Base-by-base conservation (phyloP, 2,113 vertebrate species). In the Mystacornis crossleyi region DNA sequence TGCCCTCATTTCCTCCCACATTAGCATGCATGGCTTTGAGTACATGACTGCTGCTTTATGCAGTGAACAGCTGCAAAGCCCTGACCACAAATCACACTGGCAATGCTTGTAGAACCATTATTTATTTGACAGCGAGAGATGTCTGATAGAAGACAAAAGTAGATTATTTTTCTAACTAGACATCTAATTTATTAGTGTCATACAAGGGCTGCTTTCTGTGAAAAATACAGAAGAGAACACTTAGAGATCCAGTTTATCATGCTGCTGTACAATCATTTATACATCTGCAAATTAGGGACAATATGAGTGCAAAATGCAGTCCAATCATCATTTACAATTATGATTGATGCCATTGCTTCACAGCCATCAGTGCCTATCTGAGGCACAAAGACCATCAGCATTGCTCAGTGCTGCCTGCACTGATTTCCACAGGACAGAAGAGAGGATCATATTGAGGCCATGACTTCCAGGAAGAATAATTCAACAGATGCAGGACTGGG, bases 151-250 rank as follows among this genome's bases (percentile, higher is more conserved):
- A 95, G 58, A 88, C 61, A 74, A 57, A 90, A 85, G 66, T 8
- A 50, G 54, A 79, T 81, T 82, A 21, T 88, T 88, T 86, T 93
- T 88, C 79, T 84, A 90, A 77, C 66, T 7, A 94, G 92, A 85
- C 71, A 80, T 58, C 15, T 86, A 86, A 96, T 77, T 93, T 81
- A 69, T 96, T 53, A 53, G 15, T 38, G 71, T 57, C 81, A 69
- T 15, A 54, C 50, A 69, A 69, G 36, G 28, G 54, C 29, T 90
- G 54, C 64, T 86, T 77, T 66, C 64, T 62, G 19, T 73, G 66
- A 95, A 91, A 93, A 92, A 94, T 83, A 92, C 8, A 20, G 45
- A 91, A 74, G 26, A 80, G 58, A 77, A 73, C 34, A 65, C 34
- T 85, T 57, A 47, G 8, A 80, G 62, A 54, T 61, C 77, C 61